Evolutionary conservation across 2,888 invertebrate species (phyloP).

Genomic region (Scaptodrosophila latifasciaeformis): DNA sequence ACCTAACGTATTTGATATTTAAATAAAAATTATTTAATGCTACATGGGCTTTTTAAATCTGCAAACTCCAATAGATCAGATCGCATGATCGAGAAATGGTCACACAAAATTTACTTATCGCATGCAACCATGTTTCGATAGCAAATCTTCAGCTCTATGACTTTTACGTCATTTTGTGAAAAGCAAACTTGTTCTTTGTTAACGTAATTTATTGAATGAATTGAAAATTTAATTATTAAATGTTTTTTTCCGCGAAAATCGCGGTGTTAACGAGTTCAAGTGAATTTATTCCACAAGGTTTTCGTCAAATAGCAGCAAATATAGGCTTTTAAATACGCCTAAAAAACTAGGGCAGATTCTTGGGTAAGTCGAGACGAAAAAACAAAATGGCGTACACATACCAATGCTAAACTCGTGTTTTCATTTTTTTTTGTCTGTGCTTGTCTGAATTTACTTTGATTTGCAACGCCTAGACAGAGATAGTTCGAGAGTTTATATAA

Average conservation of each 20-base stretch:
- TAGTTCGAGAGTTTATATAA: constrained; percentile 16
- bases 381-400: constrained; percentile 37
- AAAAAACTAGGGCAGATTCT: constrained; percentile 35
- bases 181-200: no score
- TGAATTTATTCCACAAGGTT: not conserved
- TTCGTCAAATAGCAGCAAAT: constrained; percentile 1
- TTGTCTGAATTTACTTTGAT: no score
- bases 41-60: no score
- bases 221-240: not conserved
- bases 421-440: constrained; percentile 11
- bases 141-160: no score
- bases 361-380: constrained; percentile 32
- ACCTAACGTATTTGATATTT: no score
- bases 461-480: constrained; percentile 7
- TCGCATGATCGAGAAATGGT: no score
- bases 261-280: constrained; percentile 16
- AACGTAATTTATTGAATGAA: constrained; percentile 27
- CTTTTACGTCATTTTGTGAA: not conserved
- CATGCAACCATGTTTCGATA: no score
- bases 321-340: not conserved
- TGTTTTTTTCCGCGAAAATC: constrained; percentile 16
- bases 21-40: no score
- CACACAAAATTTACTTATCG: no score
- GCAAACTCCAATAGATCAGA: no score
- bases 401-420: not conserved